Evolutionary conservation across 2,113 vertebrate genomes (phyloP), one percentile per base, ranked within the genome.

Genomic region (Budorcas taxicolor): DNA sequence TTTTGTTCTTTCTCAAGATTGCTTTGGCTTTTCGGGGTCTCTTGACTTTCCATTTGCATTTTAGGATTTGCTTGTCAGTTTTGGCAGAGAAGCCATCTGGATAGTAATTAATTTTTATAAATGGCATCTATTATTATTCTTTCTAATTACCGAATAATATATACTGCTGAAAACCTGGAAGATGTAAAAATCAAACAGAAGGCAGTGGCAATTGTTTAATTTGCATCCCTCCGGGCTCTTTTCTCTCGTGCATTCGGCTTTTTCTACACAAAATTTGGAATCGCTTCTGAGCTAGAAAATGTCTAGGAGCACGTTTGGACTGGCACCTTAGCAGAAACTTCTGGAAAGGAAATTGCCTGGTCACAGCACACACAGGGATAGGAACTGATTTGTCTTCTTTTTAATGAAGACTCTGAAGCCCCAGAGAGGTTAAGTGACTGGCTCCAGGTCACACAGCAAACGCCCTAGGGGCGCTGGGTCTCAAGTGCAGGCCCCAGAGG

Each of bases 401-500:
- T 81, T 40, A 27, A n/a, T 13, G 43, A 78, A 33, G 43, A 27
- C 6, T 71, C 40, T 40, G 84, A 40, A 31, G 17, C 9, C 15
- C 88, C 78, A 74, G 50, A 85, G 62, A 71, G 50, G 50, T 27
- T 45, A 31, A 31, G 67, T 11, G 27, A 45, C n/a, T 25, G 60
- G 40, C 60, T 33, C 40, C 19, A 47, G 50, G 94, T 52, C 52
- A 25, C 52, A 84, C 17, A 25, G 92, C 43, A 33, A 0, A 4
- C 55, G 14, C 5, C 7, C n/a, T 2, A 21, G 13, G 6, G 25
- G 33, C 23, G 31, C 60, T 23, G 17, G 60, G 52, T 19, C 23
- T 29, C 45, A 0, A 1, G 45, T 0, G 7, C 3, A 12, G 43
- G 27, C 11, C 45, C 40, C 19, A 7, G 16, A 6, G 0, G 2